Percentiles rank a stretch among this genome's conserved stretches.
Evolutionary conservation across 2,113 vertebrate genomes (phyloP).

Genomic region (Cettia cetti): DNA sequence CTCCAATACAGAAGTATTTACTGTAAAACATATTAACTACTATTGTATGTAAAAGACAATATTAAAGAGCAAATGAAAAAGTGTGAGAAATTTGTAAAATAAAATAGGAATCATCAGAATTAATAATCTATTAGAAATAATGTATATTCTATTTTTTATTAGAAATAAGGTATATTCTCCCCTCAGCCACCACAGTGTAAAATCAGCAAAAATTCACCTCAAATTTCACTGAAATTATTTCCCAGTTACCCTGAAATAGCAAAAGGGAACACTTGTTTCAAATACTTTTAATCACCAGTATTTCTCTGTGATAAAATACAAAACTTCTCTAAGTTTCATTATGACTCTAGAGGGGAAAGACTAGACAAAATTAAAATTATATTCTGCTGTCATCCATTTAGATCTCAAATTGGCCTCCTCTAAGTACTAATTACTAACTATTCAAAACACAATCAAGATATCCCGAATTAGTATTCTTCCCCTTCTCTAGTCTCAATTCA

Average conservation of each 20-base stretch:
- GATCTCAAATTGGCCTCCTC: neutral
- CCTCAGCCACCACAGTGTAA: neutral
- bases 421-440: neutral
- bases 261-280: neutral
- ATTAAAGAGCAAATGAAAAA: neutral
- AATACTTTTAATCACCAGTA: neutral
- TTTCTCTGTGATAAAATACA: neutral
- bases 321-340: neutral
- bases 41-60: neutral
- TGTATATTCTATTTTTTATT: too few relatives aligned
- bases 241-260: neutral
- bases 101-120: neutral
- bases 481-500: neutral
- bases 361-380: neutral
- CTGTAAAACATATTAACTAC: neutral
- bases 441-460: constrained; percentile 4
- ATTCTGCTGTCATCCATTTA: neutral
- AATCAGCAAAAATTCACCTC: neutral
- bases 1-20: neutral
- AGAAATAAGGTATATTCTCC: neutral
- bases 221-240: neutral
- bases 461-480: neutral
- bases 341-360: neutral
- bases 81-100: neutral
- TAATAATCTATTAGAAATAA: neutral